These are phyloP conservation scores for Octonoba sinensis DNA, from an alignment of 2,888 invertebrate genomes.

Conservation along the genomic window DNA sequence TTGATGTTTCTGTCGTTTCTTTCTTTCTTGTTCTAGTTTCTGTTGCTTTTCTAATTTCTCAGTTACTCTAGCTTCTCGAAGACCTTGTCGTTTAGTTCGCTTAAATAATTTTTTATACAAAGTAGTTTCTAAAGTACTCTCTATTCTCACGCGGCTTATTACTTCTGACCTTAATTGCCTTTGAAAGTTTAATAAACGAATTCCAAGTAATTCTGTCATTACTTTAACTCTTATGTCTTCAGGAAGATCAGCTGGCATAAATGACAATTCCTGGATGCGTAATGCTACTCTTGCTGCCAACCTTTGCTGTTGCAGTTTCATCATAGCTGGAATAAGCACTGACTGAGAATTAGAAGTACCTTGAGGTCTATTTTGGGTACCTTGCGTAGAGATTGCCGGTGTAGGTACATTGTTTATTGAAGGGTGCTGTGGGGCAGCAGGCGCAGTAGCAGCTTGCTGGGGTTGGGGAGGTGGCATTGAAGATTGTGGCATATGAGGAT, in stretches of 20 bases:
- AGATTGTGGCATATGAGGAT: slow-evolving; percentile 30
- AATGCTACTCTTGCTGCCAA: slow-evolving; percentile 91
- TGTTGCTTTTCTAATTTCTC: slow-evolving; percentile 99
- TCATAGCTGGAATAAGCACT: slow-evolving; percentile 51
- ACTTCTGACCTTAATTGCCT: slow-evolving; percentile 79
- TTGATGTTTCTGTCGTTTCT: slow-evolving; percentile 97
- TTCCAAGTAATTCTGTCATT: slow-evolving; percentile 92
- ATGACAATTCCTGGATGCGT: slow-evolving; percentile 90
- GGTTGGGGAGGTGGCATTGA: slow-evolving; percentile 63
- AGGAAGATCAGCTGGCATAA: slow-evolving; percentile 86
- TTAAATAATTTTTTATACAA: slow-evolving; percentile 98
- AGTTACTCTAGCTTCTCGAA: slow-evolving; percentile 96
- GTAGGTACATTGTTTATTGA: slow-evolving; percentile 35
- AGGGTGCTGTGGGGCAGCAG: slow-evolving; percentile 66
- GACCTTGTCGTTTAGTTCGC: slow-evolving; percentile 93
- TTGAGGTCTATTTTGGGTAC: slow-evolving; percentile 35
- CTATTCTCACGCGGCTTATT: slow-evolving; percentile 85
- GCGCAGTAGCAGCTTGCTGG: slow-evolving; percentile 58
- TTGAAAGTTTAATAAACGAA: slow-evolving; percentile 95
- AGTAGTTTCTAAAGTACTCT: slow-evolving; percentile 96
- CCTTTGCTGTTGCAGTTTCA: slow-evolving; percentile 69
- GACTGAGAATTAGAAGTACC: slow-evolving; percentile 37
- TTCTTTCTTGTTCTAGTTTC: slow-evolving; percentile 96
- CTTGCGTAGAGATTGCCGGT: slow-evolving; percentile 12
- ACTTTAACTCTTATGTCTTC: slow-evolving; percentile 93